Evolutionary conservation across 2,113 vertebrate species (phyloP).

Genomic region (Thamnophis sirtalis): DNA sequence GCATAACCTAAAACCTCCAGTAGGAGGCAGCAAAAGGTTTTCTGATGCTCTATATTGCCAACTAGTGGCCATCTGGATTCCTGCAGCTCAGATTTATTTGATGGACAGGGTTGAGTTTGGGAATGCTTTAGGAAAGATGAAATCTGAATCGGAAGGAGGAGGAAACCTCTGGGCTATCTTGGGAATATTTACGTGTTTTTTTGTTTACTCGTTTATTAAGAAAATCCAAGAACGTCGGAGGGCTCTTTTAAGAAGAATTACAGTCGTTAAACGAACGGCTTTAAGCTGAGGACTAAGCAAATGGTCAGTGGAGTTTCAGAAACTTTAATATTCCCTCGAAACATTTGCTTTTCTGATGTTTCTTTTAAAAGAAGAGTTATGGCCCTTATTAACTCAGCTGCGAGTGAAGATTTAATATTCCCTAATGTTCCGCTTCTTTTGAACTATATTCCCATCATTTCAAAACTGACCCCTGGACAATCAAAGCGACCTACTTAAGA

Average conservation of each 20-base stretch:
- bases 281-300: background rate
- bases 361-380: background rate
- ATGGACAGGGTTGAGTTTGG: background rate
- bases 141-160: background rate
- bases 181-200: too few relatives aligned
- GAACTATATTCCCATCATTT: background rate
- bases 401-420: background rate
- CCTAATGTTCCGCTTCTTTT: background rate
- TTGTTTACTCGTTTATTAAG: background rate
- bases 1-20: background rate
- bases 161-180: background rate
- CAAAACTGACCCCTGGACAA: background rate
- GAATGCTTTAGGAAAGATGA: background rate
- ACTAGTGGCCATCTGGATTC: background rate
- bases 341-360: background rate
- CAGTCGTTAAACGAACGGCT: background rate
- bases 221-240: background rate
- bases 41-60: background rate
- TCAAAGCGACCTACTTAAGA: background rate
- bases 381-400: background rate
- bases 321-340: background rate
- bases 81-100: background rate
- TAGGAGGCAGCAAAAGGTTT: background rate
- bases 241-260: background rate
- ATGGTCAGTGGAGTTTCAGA: background rate